These are phyloP conservation scores for Metallyticus violacea DNA, from an alignment of 2,888 invertebrate genomes.

Conservation along the genomic window DNA sequence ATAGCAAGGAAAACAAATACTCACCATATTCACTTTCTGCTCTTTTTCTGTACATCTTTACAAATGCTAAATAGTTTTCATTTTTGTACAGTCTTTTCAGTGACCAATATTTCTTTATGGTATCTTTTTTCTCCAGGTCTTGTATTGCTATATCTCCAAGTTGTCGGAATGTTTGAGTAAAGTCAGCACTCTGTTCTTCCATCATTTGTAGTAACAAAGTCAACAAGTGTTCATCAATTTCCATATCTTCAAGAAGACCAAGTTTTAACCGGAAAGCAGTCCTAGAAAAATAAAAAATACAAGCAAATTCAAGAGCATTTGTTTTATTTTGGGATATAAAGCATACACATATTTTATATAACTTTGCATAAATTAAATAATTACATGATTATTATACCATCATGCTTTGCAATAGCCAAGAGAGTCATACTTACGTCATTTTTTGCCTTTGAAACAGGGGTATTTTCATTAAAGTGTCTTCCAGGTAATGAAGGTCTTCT, in stretches of 20 bases:
- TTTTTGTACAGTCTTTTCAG: constrained; percentile 51
- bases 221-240: constrained; percentile 52
- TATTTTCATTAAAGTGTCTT: neutral
- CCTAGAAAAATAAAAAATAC: constrained; percentile 40
- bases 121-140: constrained; percentile 47
- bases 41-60: constrained; percentile 51
- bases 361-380: too few relatives aligned
- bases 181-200: constrained; percentile 63
- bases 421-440: neutral
- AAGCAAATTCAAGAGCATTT: too few relatives aligned
- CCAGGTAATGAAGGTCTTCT: neutral
- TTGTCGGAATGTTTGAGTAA: constrained; percentile 59
- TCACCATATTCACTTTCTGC: constrained; percentile 35
- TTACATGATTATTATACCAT: too few relatives aligned
- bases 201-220: constrained; percentile 58
- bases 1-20: neutral
- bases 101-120: constrained; percentile 52
- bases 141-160: constrained; percentile 52
- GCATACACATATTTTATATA: too few relatives aligned
- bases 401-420: too few relatives aligned
- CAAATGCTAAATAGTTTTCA: constrained; percentile 51
- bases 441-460: neutral
- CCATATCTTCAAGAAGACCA: constrained; percentile 50
- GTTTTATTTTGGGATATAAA: too few relatives aligned
- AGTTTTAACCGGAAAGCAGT: constrained; percentile 56